phyloP scores from a whole-genome alignment of 2,888 invertebrate species.

The Hirtodrosophila confusa region DNA sequence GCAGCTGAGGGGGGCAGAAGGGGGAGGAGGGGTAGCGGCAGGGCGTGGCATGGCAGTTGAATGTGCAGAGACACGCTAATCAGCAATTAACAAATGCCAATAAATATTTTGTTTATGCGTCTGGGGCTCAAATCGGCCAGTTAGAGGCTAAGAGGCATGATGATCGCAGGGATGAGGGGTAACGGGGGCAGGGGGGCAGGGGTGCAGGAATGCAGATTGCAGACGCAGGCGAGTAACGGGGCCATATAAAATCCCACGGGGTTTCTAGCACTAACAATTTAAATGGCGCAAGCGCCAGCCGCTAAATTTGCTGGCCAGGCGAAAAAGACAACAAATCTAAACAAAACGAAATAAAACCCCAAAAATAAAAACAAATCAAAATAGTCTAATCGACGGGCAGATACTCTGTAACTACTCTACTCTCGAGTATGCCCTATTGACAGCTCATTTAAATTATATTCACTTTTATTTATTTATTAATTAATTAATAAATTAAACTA shows the following conservation, averaged over 20 bases:
- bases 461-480: too few species aligned
- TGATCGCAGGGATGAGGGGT: too few species aligned
- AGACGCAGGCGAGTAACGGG: conserved; percentile 26
- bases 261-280: conserved; percentile 37
- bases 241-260: conserved; percentile 49
- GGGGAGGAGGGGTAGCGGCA: too few species aligned
- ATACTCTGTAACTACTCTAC: too few species aligned
- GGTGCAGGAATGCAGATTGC: conserved; percentile 35
- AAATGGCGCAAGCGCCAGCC: conserved; percentile 70
- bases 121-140: background rate
- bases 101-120: conserved; percentile 61
- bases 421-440: too few species aligned
- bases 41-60: too few species aligned
- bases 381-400: background rate
- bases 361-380: conserved; percentile 3
- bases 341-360: background rate
- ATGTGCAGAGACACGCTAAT: conserved; percentile 52
- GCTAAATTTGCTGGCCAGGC: conserved; percentile 47
- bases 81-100: conserved; percentile 70
- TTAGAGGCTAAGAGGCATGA: too few species aligned
- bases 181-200: too few species aligned
- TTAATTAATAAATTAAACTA: too few species aligned
- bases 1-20: conserved; percentile 3
- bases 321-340: conserved; percentile 7
- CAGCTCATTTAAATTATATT: too few species aligned